These are phyloP conservation scores for Temnothorax nylanderi DNA, from an alignment of 1,140 invertebrate species.

Conservation along the genomic window DNA sequence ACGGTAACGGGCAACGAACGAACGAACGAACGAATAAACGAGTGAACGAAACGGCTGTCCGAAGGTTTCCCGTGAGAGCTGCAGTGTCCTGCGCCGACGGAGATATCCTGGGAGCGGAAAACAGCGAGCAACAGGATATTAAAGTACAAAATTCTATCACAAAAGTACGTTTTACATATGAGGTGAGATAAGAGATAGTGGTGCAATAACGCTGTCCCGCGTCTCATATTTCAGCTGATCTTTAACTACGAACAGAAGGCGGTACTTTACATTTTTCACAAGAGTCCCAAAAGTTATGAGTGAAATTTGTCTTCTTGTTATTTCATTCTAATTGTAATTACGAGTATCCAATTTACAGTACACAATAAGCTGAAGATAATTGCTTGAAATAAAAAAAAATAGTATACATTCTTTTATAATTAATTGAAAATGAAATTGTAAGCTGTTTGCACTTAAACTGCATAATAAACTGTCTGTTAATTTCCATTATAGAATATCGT, in stretches of 20 bases:
- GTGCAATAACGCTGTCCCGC: slow-evolving; percentile 47
- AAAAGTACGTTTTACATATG: slow-evolving; percentile 60
- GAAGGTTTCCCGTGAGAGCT: slow-evolving; percentile 52
- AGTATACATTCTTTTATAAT: background rate
- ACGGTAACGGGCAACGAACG: slow-evolving; percentile 44
- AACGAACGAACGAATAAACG: slow-evolving; percentile 43
- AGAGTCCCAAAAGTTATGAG: background rate
- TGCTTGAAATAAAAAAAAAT: background rate
- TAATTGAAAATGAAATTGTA: slow-evolving; percentile 11
- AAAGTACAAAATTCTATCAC: slow-evolving; percentile 54
- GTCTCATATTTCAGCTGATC: slow-evolving; percentile 19
- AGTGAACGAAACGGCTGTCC: slow-evolving; percentile 39
- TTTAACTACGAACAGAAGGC: background rate
- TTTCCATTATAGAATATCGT: background rate
- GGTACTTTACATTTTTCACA: background rate
- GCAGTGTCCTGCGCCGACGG: background rate
- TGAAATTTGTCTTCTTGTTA: background rate
- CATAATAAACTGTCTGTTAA: background rate
- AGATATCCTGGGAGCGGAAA: slow-evolving; percentile 17
- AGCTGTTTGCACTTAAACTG: background rate
- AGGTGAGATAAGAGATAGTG: slow-evolving; percentile 56
- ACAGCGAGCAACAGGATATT: slow-evolving; percentile 68
- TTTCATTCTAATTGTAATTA: background rate
- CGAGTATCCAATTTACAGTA: background rate
- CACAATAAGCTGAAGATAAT: background rate